Evolutionary conservation across 2,888 invertebrate species (phyloP).

Genomic region (Drosophila maculinotata): DNA sequence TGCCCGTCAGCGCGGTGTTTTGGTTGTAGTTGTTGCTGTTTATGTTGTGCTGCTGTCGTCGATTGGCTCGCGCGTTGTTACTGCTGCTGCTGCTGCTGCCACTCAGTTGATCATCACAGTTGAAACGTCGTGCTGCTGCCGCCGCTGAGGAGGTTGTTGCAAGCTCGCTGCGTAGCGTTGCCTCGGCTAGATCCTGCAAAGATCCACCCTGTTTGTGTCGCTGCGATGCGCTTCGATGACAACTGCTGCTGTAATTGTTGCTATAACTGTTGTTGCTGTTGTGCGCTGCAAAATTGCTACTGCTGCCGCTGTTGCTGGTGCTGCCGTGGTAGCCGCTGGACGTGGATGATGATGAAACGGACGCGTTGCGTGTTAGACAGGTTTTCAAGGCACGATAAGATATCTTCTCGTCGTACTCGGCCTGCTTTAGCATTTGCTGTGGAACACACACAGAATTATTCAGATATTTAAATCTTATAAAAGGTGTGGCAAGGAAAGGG

Average conservation of each 20-base stretch:
- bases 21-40: slow-evolving; percentile 68
- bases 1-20: slow-evolving; percentile 39
- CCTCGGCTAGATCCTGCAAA: slow-evolving; percentile 87
- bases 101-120: slow-evolving; percentile 81
- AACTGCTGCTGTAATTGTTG: slow-evolving; percentile 66
- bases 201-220: slow-evolving; percentile 87
- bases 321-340: slow-evolving; percentile 72
- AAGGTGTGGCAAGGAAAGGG: background rate
- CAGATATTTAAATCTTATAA: background rate
- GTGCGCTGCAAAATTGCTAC: slow-evolving; percentile 4
- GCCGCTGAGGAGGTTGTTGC: slow-evolving; percentile 70
- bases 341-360: slow-evolving; percentile 69
- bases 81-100: slow-evolving; percentile 29
- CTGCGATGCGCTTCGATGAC: slow-evolving; percentile 50
- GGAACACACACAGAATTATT: slow-evolving; percentile 42
- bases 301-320: slow-evolving; percentile 41
- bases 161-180: slow-evolving; percentile 81
- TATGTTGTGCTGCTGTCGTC: slow-evolving; percentile 67
- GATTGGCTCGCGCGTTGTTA: slow-evolving; percentile 54
- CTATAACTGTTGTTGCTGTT: slow-evolving; percentile 32
- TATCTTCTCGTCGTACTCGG: slow-evolving; percentile 89
- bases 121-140: slow-evolving; percentile 73
- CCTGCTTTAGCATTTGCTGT: slow-evolving; percentile 91
- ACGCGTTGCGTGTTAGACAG: slow-evolving; percentile 81
- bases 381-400: slow-evolving; percentile 79